Percentiles rank a stretch among this genome's conserved stretches.
Evolutionary conservation across 2,888 invertebrate genomes (phyloP).

Genomic region (Acronicta psi): DNA sequence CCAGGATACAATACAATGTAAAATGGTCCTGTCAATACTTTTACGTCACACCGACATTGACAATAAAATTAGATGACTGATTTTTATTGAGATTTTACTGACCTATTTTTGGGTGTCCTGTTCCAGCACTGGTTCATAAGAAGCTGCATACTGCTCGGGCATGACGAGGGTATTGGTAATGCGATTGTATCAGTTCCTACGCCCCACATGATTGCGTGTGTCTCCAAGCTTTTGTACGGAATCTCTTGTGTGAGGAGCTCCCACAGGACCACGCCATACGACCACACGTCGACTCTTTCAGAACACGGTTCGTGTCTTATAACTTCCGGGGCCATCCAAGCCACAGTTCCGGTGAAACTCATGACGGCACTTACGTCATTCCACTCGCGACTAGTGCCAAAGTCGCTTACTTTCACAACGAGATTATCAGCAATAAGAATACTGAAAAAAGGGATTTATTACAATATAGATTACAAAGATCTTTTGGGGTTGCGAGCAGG

Average conservation of each 20-base stretch:
- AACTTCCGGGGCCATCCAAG: conserved; percentile 99
- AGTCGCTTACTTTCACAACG: conserved; percentile 98
- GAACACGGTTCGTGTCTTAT: conserved; percentile 98
- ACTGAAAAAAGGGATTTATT: conserved; percentile 80
- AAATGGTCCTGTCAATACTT: not conserved
- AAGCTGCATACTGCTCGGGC: conserved; percentile 96
- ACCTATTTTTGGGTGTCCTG: conserved; percentile 94
- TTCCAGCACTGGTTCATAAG: conserved; percentile 98
- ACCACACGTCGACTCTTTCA: conserved; percentile 99
- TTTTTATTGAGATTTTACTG: conserved; percentile 23
- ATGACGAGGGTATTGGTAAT: conserved; percentile 96
- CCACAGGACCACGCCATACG: conserved; percentile 99
- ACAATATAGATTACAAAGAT: not conserved
- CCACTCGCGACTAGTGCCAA: conserved; percentile 98
- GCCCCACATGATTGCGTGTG: conserved; percentile 99
- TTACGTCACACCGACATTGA: not conserved
- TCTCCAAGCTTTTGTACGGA: conserved; percentile 91
- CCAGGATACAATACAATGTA: too few relatives aligned
- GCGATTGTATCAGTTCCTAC: conserved; percentile 98
- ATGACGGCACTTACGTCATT: conserved; percentile 98
- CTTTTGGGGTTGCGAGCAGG: not conserved
- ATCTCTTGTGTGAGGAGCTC: conserved; percentile 96
- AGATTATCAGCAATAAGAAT: conserved; percentile 95
- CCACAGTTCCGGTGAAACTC: conserved; percentile 99
- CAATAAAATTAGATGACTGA: not conserved